phyloP scores from a whole-genome alignment of 2,888 invertebrate species.

The Lydus trimaculatus region DNA sequence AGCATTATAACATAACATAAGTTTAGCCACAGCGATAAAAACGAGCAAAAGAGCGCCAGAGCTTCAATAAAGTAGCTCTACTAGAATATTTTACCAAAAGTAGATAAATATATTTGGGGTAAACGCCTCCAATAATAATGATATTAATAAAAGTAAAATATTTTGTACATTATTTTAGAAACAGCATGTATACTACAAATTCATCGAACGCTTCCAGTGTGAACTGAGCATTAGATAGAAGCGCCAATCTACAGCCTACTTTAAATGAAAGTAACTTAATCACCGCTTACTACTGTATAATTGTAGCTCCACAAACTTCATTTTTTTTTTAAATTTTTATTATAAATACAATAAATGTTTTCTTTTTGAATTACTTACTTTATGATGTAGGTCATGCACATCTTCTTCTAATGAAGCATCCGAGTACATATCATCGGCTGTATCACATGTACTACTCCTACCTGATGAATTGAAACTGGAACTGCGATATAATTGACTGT shows the following conservation, averaged over 20 bases:
- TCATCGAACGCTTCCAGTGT: no score
- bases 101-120: no score
- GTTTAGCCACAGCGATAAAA: no score
- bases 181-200: no score
- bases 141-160: no score
- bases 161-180: no score
- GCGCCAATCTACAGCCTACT: background rate
- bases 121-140: no score
- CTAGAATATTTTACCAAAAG: no score
- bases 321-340: background rate
- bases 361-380: slow-evolving; percentile 66
- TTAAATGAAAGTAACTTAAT: background rate
- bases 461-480: slow-evolving; percentile 94
- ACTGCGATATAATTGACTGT: slow-evolving; percentile 88
- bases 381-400: slow-evolving; percentile 90
- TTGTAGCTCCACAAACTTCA: background rate
- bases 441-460: slow-evolving; percentile 89
- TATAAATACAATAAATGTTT: background rate
- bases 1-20: no score
- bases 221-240: background rate
- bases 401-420: slow-evolving; percentile 93
- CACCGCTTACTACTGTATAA: background rate
- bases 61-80: no score
- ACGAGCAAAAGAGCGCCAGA: no score
- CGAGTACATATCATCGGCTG: slow-evolving; percentile 94